Percentiles rank a stretch among this genome's conserved stretches.
phyloP scores from a whole-genome alignment of 1,140 invertebrate species.

The Pogonognathellus flavescens region DNA sequence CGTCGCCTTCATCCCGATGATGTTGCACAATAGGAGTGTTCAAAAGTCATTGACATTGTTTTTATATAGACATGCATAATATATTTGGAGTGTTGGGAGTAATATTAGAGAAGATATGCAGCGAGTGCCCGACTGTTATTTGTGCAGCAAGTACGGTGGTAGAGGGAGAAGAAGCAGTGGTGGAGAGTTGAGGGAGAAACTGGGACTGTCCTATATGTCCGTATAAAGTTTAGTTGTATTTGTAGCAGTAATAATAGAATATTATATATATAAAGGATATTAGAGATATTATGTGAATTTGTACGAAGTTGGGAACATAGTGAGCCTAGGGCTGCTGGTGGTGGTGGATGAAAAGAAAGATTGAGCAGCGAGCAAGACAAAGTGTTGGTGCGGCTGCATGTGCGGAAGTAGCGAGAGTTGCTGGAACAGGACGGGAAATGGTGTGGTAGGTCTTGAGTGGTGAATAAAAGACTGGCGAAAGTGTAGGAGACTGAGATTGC shows the following conservation, averaged over 20 bases:
- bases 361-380: not conserved
- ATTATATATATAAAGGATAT: no score
- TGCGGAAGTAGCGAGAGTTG: not conserved
- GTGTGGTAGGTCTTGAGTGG: slow-evolving; percentile 5
- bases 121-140: not conserved
- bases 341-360: not conserved
- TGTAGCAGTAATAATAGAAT: no score
- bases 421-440: not conserved
- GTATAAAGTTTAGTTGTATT: no score
- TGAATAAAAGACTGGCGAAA: not conserved
- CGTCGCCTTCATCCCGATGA: not conserved
- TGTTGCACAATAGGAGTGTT: slow-evolving; percentile 16
- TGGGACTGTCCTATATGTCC: no score
- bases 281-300: no score
- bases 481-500: not conserved
- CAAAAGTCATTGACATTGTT: slow-evolving; percentile 44
- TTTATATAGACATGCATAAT: not conserved
- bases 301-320: not conserved
- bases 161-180: not conserved
- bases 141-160: not conserved
- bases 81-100: not conserved
- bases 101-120: not conserved
- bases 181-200: not conserved
- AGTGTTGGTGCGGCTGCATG: slow-evolving; percentile 1
- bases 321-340: not conserved